A percentile compares a stretch with the other conserved stretches of the same genome.
Conservation (phyloP, 2,113 vertebrate species). For the Mystacornis crossleyi region DNA sequence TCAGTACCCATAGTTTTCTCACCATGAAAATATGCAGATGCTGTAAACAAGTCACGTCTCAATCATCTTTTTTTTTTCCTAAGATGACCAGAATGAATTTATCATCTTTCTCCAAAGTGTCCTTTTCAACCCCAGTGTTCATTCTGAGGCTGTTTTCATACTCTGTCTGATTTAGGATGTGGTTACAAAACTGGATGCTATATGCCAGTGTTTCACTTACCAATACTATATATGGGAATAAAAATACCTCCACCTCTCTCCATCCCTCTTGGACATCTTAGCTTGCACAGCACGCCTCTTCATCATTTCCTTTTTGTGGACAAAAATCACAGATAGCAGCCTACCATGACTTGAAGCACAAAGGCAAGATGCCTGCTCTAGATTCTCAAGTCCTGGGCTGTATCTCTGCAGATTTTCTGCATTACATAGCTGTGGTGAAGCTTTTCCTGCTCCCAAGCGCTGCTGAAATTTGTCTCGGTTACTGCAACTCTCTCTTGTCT, state of each 20-base stretch:
- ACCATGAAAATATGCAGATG: constrained; percentile 17
- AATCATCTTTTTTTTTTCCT: constrained; percentile 13
- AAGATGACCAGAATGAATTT: background rate
- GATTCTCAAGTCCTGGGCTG: background rate
- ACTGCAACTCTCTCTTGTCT: background rate
- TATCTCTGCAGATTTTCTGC: constrained; percentile 3
- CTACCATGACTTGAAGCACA: background rate
- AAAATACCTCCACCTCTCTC: background rate
- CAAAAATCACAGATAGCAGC: background rate
- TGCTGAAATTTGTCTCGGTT: background rate
- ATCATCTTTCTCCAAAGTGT: background rate
- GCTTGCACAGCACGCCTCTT: background rate
- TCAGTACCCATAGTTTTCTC: background rate
- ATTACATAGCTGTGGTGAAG: background rate
- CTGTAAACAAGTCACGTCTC: constrained; percentile 33
- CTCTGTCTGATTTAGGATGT: constrained; percentile 38
- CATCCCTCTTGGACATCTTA: background rate
- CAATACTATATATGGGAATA: constrained; percentile 38
- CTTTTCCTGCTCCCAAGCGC: background rate
- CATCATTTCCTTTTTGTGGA: background rate
- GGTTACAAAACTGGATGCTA: background rate
- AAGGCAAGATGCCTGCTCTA: background rate
- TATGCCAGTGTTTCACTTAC: background rate
- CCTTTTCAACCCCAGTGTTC: background rate
- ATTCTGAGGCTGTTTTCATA: constrained; percentile 31